These are phyloP conservation scores for Luidia sarsii DNA, from an alignment of 53 echinoderm and acorn worm species.

Conservation along the genomic window DNA sequence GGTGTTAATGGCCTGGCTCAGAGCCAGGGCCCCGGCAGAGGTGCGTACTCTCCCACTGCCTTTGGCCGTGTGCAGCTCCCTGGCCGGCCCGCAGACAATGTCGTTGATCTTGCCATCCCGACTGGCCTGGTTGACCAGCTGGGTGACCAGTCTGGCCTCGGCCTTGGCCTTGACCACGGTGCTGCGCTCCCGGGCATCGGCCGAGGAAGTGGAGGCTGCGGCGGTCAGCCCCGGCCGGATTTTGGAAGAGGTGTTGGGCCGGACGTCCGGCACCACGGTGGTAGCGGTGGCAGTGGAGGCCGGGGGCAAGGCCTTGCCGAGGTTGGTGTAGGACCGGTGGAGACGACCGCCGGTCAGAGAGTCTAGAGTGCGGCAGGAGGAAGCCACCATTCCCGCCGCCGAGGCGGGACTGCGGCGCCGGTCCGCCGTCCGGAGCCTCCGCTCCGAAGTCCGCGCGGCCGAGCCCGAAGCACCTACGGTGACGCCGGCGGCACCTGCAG, in stretches of 20 bases:
- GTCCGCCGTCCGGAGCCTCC: constrained; percentile 18
- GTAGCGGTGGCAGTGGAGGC: constrained; percentile 57
- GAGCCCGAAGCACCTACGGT: neutral
- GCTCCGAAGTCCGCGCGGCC: neutral
- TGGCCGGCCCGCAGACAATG: constrained; percentile 72
- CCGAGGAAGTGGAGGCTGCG: constrained; percentile 44
- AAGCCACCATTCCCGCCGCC: too few relatives aligned
- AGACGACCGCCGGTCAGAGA: constrained; percentile 66
- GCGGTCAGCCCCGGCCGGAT: constrained; percentile 55
- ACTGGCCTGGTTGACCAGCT: constrained; percentile 94
- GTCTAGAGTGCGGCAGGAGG: constrained; percentile 69
- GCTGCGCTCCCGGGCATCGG: constrained; percentile 45
- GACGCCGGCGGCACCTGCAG: neutral
- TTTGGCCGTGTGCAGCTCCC: constrained; percentile 79
- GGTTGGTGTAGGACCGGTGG: constrained; percentile 73
- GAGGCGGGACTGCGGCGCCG: constrained; percentile 72
- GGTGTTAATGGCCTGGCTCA: constrained; percentile 80
- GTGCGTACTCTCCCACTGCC: constrained; percentile 73
- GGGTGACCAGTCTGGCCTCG: constrained; percentile 92
- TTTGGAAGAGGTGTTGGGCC: constrained; percentile 73
- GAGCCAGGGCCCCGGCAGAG: constrained; percentile 70
- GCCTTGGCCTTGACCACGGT: constrained; percentile 74
- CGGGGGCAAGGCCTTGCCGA: constrained; percentile 65
- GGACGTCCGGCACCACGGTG: constrained; percentile 56
- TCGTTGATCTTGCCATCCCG: constrained; percentile 94